Evolutionary conservation across 2,113 vertebrate genomes (phyloP).

Genomic region (Stigmatopora nigra): DNA sequence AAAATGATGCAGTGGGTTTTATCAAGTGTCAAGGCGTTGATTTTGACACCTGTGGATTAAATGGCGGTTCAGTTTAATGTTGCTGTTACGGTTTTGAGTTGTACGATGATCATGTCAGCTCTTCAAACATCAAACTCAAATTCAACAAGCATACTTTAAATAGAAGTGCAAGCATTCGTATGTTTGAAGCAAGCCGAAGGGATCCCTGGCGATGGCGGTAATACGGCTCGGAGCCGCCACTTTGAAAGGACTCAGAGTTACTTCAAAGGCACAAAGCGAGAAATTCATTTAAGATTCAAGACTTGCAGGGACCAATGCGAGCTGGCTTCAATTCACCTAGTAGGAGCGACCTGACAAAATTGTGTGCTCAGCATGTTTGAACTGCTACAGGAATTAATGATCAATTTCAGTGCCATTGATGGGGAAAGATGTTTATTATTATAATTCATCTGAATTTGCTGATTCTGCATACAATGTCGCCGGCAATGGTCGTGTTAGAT

Average conservation of each 20-base stretch:
- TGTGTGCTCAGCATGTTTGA: not conserved
- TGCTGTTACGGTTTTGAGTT: not conserved
- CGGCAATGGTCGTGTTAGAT: no score
- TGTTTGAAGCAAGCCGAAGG: slow-evolving; percentile 25
- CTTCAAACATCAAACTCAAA: slow-evolving; percentile 12
- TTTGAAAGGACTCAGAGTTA: slow-evolving; percentile 46
- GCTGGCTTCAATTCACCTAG: slow-evolving; percentile 27
- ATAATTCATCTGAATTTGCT: no score
- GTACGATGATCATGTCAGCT: not conserved
- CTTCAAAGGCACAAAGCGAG: slow-evolving; percentile 47
- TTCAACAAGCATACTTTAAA: not conserved
- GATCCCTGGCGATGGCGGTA: slow-evolving; percentile 26
- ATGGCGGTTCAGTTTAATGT: not conserved
- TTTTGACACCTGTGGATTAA: not conserved
- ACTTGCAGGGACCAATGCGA: slow-evolving; percentile 27
- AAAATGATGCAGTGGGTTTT: no score
- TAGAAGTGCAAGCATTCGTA: not conserved
- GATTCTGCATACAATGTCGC: no score
- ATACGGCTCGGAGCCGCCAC: slow-evolving; percentile 28
- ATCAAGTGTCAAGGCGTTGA: no score
- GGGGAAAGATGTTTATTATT: no score
- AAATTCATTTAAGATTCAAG: slow-evolving; percentile 42
- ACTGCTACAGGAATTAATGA: no score
- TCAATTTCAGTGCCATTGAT: no score
- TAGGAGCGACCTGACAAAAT: slow-evolving; percentile 2